Base-by-base conservation (phyloP, 1,140 invertebrate species). In the Zaprionus inermis region DNA sequence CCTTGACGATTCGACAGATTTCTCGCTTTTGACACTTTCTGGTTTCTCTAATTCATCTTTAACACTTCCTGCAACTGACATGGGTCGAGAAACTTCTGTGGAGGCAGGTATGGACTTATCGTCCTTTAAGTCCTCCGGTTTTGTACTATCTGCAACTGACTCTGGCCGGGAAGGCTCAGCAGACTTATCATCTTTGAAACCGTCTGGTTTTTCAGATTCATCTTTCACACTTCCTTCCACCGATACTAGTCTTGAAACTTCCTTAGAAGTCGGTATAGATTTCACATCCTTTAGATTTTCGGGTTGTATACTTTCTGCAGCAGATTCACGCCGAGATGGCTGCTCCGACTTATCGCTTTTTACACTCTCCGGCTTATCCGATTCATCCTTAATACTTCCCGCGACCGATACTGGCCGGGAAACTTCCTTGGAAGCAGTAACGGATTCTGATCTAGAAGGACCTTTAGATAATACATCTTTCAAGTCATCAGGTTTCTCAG, bases 1-100 rank as follows among this genome's bases (percentile, higher is more conserved):
- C 7, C 79, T 54, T 3, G 76, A 75, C 0, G 71, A n/a, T 38
- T 74, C 71, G 6, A 76, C 72, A 12, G 63, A 65, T 10, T 30
- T 30, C 1, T 69, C 71, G 41, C 65, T 65, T 14, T 67, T 54
- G 1, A 7, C 34, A 5, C 34, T 66, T 44, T 66, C 65, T 9
- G 56, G 34, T 66, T 72, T 67, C 5, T 20, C 34, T 16, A 34
- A n/a, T 14, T 57, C 72, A 44, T 58, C 72, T 9, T 76, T 72
- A 22, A 72, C 32, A 30, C 65, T 76, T 30, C 71, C 72, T 0
- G 30, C 60, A 1, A 46, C 36, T 0, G 76, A 79, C 22, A 20
- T 49, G 22, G 36, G 38, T 11, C 57, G 46, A 6, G 67, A 70
- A 14, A 28, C 20, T 9, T 54, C 65, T 60, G 49, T 67, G 2